Conservation (phyloP, 2,113 vertebrate species). For the Atractosteus spatula region DNA sequence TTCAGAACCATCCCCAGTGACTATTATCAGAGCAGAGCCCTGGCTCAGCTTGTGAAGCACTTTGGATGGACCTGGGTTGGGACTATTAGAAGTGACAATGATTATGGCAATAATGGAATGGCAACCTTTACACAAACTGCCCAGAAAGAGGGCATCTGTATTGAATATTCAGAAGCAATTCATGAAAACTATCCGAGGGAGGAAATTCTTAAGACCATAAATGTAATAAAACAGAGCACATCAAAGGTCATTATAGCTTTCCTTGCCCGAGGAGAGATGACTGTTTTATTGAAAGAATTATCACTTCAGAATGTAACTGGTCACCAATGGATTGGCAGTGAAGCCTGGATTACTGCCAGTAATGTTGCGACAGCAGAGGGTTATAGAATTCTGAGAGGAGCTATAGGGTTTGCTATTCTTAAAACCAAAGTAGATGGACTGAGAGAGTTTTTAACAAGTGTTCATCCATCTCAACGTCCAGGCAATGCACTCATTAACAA, state of each 20-base stretch:
- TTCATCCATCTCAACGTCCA: conserved; percentile 7
- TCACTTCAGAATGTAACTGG: conserved; percentile 5
- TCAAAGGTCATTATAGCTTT: conserved; percentile 7
- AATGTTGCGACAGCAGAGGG: neutral
- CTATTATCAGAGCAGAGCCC: conserved; percentile 13
- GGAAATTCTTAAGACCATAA: neutral
- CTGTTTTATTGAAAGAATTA: neutral
- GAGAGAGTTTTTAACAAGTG: conserved; percentile 9
- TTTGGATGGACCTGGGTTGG: conserved; percentile 23
- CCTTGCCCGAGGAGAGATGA: neutral
- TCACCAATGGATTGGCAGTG: conserved; percentile 13
- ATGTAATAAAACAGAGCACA: neutral
- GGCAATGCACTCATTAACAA: neutral
- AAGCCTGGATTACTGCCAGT: conserved; percentile 2
- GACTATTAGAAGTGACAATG: conserved; percentile 4
- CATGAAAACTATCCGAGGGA: neutral
- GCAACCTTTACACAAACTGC: neutral
- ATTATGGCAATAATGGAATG: conserved; percentile 18
- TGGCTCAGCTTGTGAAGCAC: conserved; percentile 11
- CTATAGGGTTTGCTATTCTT: conserved; percentile 10
- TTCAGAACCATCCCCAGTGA: conserved; percentile 19
- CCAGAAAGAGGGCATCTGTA: conserved; percentile 2
- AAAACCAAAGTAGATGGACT: neutral
- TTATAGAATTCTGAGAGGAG: neutral
- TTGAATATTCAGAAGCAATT: conserved; percentile 5